These are phyloP conservation scores for human (Homo sapiens) DNA, from an alignment of 2,113 vertebrate genomes.

Conservation along the genomic window DNA sequence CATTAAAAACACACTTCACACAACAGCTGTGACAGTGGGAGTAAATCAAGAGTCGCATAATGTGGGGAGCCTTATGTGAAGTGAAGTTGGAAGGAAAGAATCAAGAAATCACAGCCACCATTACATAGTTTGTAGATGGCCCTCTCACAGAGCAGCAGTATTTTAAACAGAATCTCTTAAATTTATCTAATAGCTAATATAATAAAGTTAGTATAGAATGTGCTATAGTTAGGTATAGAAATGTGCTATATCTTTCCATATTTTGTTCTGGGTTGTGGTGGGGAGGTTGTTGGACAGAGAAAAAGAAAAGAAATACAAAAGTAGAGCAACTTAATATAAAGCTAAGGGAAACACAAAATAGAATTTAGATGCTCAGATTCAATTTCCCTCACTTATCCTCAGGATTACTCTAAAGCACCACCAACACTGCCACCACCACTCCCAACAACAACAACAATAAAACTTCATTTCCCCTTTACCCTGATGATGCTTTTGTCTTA, in stretches of 20 bases:
- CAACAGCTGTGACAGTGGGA: neutral
- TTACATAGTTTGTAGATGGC: neutral
- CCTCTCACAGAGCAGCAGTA: neutral
- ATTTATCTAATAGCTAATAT: neutral
- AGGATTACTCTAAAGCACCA: neutral
- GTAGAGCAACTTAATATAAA: neutral
- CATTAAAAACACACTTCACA: neutral
- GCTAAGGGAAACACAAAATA: neutral
- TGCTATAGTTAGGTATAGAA: neutral
- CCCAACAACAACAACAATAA: neutral
- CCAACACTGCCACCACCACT: neutral
- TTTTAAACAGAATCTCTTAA: neutral
- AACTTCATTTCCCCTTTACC: neutral
- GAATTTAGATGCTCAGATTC: constrained; percentile 17
- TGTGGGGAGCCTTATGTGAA: neutral
- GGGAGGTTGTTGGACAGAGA: neutral
- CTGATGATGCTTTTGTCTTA: neutral
- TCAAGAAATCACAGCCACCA: neutral
- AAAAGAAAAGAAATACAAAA: neutral
- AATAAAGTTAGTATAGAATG: neutral
- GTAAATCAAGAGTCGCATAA: neutral
- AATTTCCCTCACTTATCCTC: neutral
- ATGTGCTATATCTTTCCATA: neutral
- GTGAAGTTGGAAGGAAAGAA: neutral
- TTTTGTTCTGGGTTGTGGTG: neutral